phyloP scores from a whole-genome alignment of 2,797 vertebrate genomes.

The Pogoniulus pusillus region DNA sequence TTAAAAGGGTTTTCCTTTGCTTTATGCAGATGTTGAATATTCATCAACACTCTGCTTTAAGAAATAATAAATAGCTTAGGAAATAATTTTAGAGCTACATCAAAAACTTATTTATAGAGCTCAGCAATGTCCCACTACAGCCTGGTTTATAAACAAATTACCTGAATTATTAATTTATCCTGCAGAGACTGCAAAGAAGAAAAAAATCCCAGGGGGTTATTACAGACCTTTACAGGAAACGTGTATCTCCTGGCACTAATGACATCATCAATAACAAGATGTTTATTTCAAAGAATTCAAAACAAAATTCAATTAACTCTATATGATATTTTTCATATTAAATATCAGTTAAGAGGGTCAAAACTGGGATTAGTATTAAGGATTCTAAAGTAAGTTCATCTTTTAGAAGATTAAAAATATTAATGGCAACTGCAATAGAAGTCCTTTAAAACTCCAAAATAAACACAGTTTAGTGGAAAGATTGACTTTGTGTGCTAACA shows the following conservation, averaged over 20 bases:
- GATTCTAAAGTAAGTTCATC: conserved; percentile 62
- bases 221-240: conserved; percentile 69
- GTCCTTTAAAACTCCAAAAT: conserved; percentile 2
- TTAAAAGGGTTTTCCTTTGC: conserved; percentile 49
- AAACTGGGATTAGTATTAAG: conserved; percentile 52
- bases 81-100: conserved; percentile 62
- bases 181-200: conserved; percentile 46
- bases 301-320: conserved; percentile 69
- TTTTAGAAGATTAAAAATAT: conserved; percentile 63
- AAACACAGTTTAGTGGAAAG: conserved; percentile 53
- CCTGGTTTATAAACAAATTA: conserved; percentile 66
- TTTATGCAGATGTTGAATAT: conserved; percentile 56
- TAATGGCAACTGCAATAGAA: conserved; percentile 32
- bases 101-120: conserved; percentile 66
- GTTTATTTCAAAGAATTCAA: conserved; percentile 73
- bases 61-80: conserved; percentile 51
- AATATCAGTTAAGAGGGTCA: conserved; percentile 66
- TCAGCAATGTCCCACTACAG: conserved; percentile 50
- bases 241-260: conserved; percentile 69
- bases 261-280: conserved; percentile 72
- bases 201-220: conserved; percentile 47
- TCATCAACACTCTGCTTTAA: conserved; percentile 61
- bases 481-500: conserved; percentile 29
- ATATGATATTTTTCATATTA: conserved; percentile 72
- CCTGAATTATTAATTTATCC: conserved; percentile 70